Evolutionary conservation across 2,888 invertebrate genomes (phyloP).

Genomic region (Dorcus hopei): DNA sequence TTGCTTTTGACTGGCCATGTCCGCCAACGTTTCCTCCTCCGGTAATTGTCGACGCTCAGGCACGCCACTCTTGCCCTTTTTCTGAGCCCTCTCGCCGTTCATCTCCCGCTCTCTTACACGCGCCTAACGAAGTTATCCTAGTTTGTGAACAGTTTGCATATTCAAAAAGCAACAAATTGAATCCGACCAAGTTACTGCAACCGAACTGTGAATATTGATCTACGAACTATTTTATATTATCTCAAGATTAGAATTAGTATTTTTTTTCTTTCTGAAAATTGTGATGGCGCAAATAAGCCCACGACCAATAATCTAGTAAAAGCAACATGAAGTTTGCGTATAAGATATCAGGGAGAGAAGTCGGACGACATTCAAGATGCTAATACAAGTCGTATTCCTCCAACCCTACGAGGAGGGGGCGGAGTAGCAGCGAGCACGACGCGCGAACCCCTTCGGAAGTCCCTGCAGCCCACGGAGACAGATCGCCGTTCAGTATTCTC

Average conservation of each 20-base stretch:
- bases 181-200: not conserved
- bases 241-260: too few species aligned
- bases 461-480: constrained; percentile 38
- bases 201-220: constrained; percentile 16
- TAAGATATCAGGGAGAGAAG: constrained; percentile 1
- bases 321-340: not conserved
- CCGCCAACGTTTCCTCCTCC: not conserved
- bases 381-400: constrained; percentile 37
- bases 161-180: constrained; percentile 21
- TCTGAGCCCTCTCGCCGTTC: constrained; percentile 6
- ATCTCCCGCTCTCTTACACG: constrained; percentile 6
- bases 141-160: constrained; percentile 19
- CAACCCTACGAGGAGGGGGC: constrained; percentile 6
- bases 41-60: too few species aligned
- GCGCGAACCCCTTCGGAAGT: constrained; percentile 21
- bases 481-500: constrained; percentile 50
- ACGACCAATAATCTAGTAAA: not conserved
- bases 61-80: not conserved
- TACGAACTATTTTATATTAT: too few species aligned
- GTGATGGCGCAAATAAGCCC: too few species aligned
- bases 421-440: constrained; percentile 4
- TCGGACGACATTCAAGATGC: constrained; percentile 37
- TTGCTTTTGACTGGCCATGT: constrained; percentile 19
- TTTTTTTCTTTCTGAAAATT: too few species aligned
- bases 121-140: not conserved